Evolutionary conservation across 1,140 invertebrate genomes (phyloP).

Genomic region (Eufriesea mexicana): DNA sequence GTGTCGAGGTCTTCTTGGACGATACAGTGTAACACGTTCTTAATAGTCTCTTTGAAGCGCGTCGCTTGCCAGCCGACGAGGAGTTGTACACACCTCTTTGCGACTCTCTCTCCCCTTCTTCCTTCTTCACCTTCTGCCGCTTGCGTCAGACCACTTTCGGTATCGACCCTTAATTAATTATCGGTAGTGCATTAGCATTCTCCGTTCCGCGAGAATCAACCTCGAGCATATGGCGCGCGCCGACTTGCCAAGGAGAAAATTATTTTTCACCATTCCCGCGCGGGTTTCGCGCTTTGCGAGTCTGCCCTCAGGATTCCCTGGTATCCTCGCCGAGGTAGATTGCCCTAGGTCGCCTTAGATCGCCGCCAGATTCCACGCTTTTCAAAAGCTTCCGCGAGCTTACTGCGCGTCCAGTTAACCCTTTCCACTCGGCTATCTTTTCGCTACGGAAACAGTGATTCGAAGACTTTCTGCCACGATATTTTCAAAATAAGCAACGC

Average conservation of each 20-base stretch:
- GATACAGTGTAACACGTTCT: conserved; percentile 66
- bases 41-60: conserved; percentile 67
- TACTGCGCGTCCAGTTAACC: too few relatives aligned
- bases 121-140: conserved; percentile 55
- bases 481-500: too few relatives aligned
- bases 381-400: too few relatives aligned
- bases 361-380: too few relatives aligned
- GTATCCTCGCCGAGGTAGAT: background rate
- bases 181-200: conserved; percentile 64
- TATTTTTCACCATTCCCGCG: background rate
- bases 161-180: conserved; percentile 75
- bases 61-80: conserved; percentile 66
- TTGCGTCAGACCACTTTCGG: conserved; percentile 66
- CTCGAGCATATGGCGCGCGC: background rate
- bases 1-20: conserved; percentile 71
- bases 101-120: conserved; percentile 56
- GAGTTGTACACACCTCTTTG: conserved; percentile 63
- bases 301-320: background rate
- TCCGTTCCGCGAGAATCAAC: conserved; percentile 37
- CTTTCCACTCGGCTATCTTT: too few relatives aligned
- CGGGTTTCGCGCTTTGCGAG: background rate
- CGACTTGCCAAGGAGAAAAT: conserved; percentile 15
- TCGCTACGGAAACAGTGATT: too few relatives aligned
- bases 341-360: too few relatives aligned
- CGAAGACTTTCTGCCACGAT: too few relatives aligned